A percentile compares a stretch with the other conserved stretches of the same genome.
Evolutionary conservation across 1,140 invertebrate genomes (phyloP).

Genomic region (Pseudomyrmex concolor): DNA sequence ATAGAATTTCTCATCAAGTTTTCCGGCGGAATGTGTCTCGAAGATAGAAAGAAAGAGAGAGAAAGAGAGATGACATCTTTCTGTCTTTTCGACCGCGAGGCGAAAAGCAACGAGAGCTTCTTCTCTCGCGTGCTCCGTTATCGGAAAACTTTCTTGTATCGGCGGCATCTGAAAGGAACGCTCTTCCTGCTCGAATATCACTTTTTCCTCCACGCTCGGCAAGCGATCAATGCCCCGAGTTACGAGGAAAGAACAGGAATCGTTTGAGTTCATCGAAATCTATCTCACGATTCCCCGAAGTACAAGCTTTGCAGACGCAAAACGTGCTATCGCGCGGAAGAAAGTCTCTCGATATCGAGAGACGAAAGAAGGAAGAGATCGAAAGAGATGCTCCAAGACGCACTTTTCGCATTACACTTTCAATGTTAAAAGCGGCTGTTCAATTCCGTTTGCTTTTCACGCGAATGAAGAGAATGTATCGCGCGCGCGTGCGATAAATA

Average conservation of each 20-base stretch:
- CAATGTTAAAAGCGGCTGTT: conserved; percentile 1
- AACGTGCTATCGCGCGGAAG: neutral
- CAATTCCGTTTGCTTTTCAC: neutral
- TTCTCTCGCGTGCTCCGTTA: neutral
- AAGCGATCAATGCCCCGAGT: conserved; percentile 49
- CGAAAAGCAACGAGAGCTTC: neutral
- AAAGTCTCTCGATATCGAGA: conserved; percentile 7
- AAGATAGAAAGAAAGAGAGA: neutral
- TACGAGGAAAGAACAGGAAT: conserved; percentile 33
- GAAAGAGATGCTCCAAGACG: neutral
- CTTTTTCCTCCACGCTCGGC: conserved; percentile 14
- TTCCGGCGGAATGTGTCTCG: neutral
- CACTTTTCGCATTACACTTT: neutral
- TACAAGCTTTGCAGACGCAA: neutral
- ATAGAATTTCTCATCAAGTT: conserved; percentile 56
- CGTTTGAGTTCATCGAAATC: conserved; percentile 37
- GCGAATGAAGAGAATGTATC: too few relatives aligned
- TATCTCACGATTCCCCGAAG: conserved; percentile 2
- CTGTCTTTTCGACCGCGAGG: neutral
- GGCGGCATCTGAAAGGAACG: conserved; percentile 12
- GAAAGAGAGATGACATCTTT: neutral
- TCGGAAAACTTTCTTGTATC: conserved; percentile 24
- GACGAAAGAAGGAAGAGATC: neutral
- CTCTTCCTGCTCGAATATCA: conserved; percentile 36
- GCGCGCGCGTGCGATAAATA: neutral